Evolutionary conservation across 2,888 invertebrate genomes (phyloP).

Genomic region (Sinopyrophorus schimmeli): DNA sequence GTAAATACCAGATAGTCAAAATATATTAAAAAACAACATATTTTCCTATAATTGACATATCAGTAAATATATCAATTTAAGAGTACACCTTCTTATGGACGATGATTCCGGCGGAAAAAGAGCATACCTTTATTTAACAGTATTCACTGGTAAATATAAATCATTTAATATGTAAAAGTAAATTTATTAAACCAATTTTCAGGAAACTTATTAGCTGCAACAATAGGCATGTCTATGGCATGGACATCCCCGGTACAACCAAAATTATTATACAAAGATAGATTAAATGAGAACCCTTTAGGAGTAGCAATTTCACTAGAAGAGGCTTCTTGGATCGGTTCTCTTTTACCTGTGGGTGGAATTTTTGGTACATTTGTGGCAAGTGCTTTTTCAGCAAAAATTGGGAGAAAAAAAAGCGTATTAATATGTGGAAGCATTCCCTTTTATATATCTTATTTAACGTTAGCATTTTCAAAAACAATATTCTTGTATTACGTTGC

Average conservation of each 20-base stretch:
- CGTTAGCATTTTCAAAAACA: constrained; percentile 44
- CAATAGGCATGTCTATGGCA: constrained; percentile 56
- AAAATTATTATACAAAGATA: constrained; percentile 40
- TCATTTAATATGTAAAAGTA: not conserved
- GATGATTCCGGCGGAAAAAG: not conserved
- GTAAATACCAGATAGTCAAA: no score
- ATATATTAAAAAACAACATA: no score
- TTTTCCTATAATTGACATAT: no score
- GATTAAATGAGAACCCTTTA: constrained; percentile 30
- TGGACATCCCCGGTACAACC: constrained; percentile 57
- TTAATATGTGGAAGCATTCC: constrained; percentile 65
- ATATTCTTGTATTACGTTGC: constrained; percentile 48
- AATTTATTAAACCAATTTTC: not conserved
- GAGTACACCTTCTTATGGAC: no score
- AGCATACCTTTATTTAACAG: constrained; percentile 2
- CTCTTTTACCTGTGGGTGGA: constrained; percentile 58
- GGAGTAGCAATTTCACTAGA: constrained; percentile 48
- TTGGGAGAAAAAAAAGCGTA: constrained; percentile 72
- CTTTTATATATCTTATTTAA: constrained; percentile 58
- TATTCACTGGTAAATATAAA: not conserved
- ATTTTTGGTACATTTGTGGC: constrained; percentile 69
- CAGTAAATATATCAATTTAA: no score
- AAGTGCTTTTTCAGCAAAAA: constrained; percentile 66
- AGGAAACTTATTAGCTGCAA: constrained; percentile 54
- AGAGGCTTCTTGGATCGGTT: constrained; percentile 60